Conservation (phyloP, 1,140 invertebrate genomes). For the Cotesia glomerata region DNA sequence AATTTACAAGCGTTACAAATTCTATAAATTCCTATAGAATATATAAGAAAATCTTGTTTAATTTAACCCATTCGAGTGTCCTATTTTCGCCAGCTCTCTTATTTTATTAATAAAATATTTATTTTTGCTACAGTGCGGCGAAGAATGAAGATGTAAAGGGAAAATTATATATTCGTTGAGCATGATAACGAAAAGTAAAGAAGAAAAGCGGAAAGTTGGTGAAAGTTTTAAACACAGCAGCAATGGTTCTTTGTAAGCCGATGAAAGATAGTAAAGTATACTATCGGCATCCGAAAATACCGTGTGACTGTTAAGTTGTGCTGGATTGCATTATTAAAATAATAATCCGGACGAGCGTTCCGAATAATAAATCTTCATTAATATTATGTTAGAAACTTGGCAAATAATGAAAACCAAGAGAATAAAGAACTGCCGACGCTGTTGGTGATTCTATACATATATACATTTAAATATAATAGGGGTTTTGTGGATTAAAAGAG, state of each 20-base stretch:
- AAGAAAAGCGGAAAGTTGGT: conserved; percentile 3
- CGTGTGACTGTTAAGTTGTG: conserved; percentile 1
- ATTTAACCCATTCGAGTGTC: no score
- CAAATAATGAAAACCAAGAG: conserved; percentile 12
- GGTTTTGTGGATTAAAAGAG: background rate
- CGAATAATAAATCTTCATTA: conserved; percentile 47
- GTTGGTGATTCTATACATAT: no score
- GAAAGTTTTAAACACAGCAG: conserved; percentile 1
- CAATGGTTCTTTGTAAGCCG: background rate
- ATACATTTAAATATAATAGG: no score
- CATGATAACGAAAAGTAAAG: conserved; percentile 15
- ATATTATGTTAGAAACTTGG: conserved; percentile 24
- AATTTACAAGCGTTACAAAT: no score
- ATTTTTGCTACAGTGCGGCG: no score
- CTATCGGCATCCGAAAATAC: background rate
- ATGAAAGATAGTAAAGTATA: background rate
- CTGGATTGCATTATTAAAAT: conserved; percentile 33
- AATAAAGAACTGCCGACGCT: background rate
- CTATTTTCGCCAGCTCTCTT: no score
- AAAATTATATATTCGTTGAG: conserved; percentile 49
- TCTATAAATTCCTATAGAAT: no score
- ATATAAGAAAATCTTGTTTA: no score
- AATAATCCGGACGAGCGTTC: conserved; percentile 37
- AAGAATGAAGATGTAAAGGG: conserved; percentile 30
- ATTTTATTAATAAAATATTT: background rate